Base-by-base conservation (phyloP, 2,888 invertebrate species). In the Acronicta psi region DNA sequence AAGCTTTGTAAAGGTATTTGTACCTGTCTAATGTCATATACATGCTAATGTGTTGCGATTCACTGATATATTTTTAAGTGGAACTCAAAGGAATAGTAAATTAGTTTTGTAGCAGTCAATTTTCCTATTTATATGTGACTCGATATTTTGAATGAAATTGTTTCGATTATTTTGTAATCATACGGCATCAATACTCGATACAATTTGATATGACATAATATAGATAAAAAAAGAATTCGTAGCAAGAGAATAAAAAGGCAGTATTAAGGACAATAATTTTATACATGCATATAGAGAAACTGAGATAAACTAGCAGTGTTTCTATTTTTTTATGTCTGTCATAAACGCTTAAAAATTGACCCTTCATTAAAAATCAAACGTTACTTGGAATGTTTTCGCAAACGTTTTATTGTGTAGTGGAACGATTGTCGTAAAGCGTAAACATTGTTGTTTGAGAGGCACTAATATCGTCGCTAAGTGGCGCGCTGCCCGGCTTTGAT, bases 11-110 rank as follows among this genome's bases (percentile, higher is more conserved):
- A 57, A 68, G 78, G 84, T 84, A 92, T 92, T 91, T 92, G 92
- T 92, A 90, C 87, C 90, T 91, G 91, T 89, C 90, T 78, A 72
- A 81, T 81, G 84, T 81, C 79, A 82, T 87, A 83, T 86, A 82
- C 84, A 89, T 90, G 92, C 86, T 89, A 91, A 92, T 92, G 83
- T 73, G 64, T 74, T 70, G 69, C 72, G 69, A 63, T 68, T 66
- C 66, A 53, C 52, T 69, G 70, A 71, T 73, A 59, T 67, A 67
- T 64, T 17, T 34, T 65, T 74, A 71, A 75, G 74, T 61, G 54
- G 41, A 29, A 49, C 46, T 75, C 75, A 77, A 75, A 77, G 64
- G 71, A 67, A 77, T 74, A 53, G n/a, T 10, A 71, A 71, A 71
- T 70, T 75, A 47, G 58, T 62, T 60, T 74, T 50, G 55, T 59